Conservation (phyloP, 2,113 vertebrate genomes). For the Antigone vipio region DNA sequence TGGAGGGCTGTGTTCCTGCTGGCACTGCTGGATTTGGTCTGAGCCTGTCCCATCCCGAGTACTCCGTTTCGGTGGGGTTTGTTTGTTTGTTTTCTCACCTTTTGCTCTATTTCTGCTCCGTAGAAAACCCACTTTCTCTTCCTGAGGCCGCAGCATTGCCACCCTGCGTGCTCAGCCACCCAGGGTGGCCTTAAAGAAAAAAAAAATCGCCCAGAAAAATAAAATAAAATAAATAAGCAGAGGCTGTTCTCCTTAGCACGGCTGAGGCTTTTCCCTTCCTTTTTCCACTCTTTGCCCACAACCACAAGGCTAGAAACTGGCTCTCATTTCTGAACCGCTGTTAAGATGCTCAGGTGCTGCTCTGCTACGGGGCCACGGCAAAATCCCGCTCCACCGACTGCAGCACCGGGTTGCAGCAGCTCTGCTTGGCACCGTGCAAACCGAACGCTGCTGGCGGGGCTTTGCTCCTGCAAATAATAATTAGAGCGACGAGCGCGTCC, state of each 20-base stretch:
- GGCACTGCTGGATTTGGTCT: accelerated
- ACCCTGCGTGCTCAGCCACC: not conserved
- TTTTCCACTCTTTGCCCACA: not conserved
- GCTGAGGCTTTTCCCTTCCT: not conserved
- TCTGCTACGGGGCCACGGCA: not conserved
- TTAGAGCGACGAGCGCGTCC: accelerated
- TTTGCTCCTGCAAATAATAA: not conserved
- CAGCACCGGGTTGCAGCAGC: not conserved
- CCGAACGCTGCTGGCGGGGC: accelerated
- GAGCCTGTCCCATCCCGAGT: not conserved
- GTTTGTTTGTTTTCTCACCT: not conserved
- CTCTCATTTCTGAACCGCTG: not conserved
- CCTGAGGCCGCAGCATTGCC: not conserved
- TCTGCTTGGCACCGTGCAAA: not conserved
- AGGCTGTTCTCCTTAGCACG: not conserved
- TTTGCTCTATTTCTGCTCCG: not conserved
- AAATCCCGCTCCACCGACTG: not conserved
- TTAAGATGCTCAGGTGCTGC: not conserved
- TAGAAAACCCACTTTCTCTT: not conserved
- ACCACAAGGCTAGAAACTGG: not conserved
- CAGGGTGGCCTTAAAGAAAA: not conserved
- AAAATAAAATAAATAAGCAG: not conserved
- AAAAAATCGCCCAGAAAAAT: not conserved
- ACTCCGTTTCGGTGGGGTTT: not conserved
- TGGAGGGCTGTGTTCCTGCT: not conserved